Conservation (phyloP, 2,797 vertebrate species). For the Poecilia velifera region DNA sequence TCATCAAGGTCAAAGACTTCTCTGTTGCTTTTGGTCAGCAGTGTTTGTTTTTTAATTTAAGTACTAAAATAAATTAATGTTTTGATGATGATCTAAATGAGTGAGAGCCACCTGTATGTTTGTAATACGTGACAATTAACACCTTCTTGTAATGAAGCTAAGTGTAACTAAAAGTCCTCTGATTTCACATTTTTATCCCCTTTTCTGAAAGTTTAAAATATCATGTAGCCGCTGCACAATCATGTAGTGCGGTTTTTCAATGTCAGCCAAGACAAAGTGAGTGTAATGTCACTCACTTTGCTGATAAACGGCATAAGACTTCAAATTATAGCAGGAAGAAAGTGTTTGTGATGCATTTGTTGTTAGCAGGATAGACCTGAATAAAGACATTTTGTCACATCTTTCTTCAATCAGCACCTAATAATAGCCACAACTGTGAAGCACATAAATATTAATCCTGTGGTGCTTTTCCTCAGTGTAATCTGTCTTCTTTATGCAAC, state of each 20-base stretch:
- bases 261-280: neutral
- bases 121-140: neutral
- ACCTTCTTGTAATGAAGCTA: neutral
- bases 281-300: neutral
- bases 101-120: neutral
- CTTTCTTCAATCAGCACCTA: conserved; percentile 6
- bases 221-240: neutral
- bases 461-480: conserved; percentile 27
- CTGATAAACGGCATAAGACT: neutral
- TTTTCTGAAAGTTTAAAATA: too few relatives aligned
- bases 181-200: too few relatives aligned
- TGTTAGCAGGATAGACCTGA: neutral
- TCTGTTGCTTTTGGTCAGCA: neutral
- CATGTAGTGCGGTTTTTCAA: neutral
- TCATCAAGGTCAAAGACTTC: neutral
- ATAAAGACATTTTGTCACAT: conserved; percentile 1
- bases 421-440: conserved; percentile 8
- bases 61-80: neutral
- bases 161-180: too few relatives aligned
- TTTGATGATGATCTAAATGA: neutral
- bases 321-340: neutral
- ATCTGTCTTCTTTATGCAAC: conserved; percentile 29
- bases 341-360: conserved; percentile 1
- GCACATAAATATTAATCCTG: conserved; percentile 40
- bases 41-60: neutral